These are phyloP conservation scores for Ascidia mentula DNA, from an alignment of 23 tunicate species.

Conservation along the genomic window DNA sequence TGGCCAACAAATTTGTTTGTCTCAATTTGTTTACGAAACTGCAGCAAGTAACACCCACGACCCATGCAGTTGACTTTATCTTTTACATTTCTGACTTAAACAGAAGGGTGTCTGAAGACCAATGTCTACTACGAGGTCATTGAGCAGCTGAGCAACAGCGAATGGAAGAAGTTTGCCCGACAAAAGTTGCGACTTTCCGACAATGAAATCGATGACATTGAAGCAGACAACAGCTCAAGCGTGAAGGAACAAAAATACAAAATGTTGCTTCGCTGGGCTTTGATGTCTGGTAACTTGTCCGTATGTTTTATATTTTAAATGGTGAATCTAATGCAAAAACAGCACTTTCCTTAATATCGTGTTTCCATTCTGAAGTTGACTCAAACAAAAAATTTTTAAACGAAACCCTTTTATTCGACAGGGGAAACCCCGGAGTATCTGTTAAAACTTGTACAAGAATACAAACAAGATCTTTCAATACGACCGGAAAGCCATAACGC, in stretches of 20 bases:
- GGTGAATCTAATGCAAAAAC: too few species aligned
- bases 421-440: not conserved
- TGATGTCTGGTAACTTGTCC: not conserved
- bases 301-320: not conserved
- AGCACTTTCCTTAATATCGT: too few species aligned
- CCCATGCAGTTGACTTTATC: too few species aligned
- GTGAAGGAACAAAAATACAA: conserved; percentile 20
- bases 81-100: not conserved
- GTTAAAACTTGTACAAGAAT: not conserved
- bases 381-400: too few species aligned
- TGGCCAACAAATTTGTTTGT: too few species aligned
- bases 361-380: too few species aligned
- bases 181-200: not conserved
- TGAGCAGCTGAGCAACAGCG: conserved; percentile 1
- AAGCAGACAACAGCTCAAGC: not conserved
- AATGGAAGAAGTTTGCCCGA: conserved; percentile 20
- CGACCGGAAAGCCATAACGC: not conserved
- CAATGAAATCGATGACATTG: conserved; percentile 11
- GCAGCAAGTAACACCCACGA: too few species aligned
- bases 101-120: not conserved
- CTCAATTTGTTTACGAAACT: too few species aligned
- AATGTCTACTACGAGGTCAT: conserved; percentile 17
- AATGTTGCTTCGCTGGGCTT: conserved; percentile 3
- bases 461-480: not conserved
- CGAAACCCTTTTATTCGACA: too few species aligned